These are phyloP conservation scores for Oreonectes daqikongensis DNA, from an alignment of 2,797 vertebrate genomes.

Conservation along the genomic window DNA sequence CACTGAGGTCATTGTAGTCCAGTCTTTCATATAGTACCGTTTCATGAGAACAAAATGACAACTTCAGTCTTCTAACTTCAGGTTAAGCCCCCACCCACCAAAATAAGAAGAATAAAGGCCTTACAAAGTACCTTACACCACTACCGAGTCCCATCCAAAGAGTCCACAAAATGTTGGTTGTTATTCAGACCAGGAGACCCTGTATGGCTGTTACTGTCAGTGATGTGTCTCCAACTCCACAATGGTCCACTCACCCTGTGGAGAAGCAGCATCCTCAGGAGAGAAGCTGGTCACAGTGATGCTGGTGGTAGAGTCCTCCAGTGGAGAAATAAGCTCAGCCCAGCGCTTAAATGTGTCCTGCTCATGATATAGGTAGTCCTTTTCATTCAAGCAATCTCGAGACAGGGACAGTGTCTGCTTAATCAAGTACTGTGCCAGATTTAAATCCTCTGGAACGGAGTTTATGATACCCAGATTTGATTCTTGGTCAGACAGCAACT, in stretches of 20 bases:
- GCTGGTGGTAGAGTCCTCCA: constrained; percentile 92
- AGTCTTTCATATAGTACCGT: constrained; percentile 49
- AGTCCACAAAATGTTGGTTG: constrained; percentile 43
- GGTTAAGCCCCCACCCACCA: constrained; percentile 7
- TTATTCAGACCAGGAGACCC: constrained; percentile 30
- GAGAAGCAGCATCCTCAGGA: constrained; percentile 93
- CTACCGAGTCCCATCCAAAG: constrained; percentile 27
- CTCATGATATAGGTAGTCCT: constrained; percentile 85
- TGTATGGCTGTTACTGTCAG: constrained; percentile 68
- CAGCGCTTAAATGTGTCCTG: constrained; percentile 87
- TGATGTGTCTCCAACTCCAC: constrained; percentile 98
- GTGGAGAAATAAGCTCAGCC: constrained; percentile 94
- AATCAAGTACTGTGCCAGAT: constrained; percentile 97
- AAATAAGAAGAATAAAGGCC: constrained; percentile 44
- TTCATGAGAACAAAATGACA: constrained; percentile 45
- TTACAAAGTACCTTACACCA: too few relatives aligned
- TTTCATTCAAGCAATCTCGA: constrained; percentile 86
- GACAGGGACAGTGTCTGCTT: constrained; percentile 95
- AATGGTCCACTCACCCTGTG: constrained; percentile 98
- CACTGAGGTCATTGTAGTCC: constrained; percentile 54
- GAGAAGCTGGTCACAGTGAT: constrained; percentile 96
- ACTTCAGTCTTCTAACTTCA: constrained; percentile 49
- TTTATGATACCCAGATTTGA: constrained; percentile 89
- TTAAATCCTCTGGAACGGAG: constrained; percentile 96
- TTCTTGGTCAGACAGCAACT: constrained; percentile 91